Evolutionary conservation across 2,888 invertebrate genomes (phyloP).

Genomic region (Pharmacophagus antenor): DNA sequence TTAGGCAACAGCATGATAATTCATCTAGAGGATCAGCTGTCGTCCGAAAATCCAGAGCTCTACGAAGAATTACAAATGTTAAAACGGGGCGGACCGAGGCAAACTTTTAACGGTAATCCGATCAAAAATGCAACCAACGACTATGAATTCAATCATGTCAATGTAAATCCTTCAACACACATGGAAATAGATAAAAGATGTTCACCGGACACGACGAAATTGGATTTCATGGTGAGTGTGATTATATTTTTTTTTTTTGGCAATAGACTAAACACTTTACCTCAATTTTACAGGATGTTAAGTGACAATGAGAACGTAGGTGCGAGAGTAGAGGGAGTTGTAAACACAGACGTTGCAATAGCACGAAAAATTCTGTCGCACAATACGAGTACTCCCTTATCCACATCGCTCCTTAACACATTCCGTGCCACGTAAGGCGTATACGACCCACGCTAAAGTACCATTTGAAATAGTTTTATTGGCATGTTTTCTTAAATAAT

Average conservation of each 20-base stretch:
- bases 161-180: constrained; percentile 4
- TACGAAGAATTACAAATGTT: constrained; percentile 39
- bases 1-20: constrained; percentile 46
- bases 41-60: constrained; percentile 36
- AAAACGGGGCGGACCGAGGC: constrained; percentile 29
- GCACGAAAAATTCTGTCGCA: no score
- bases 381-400: no score
- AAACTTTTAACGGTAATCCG: not conserved
- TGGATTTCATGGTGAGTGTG: constrained; percentile 57
- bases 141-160: constrained; percentile 5
- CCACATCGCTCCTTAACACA: no score
- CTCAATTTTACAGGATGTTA: no score
- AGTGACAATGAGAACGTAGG: no score
- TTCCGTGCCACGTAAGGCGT: no score
- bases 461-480: no score
- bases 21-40: constrained; percentile 50
- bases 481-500: no score
- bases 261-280: no score
- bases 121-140: not conserved
- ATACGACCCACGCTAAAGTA: no score
- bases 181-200: constrained; percentile 32
- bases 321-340: no score
- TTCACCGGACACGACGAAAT: constrained; percentile 61
- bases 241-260: not conserved
- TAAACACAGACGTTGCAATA: no score